Percentiles rank a stretch among this genome's conserved stretches.
Evolutionary conservation across 2,113 vertebrate species (phyloP).

Genomic region (human (Homo sapiens)): GRCh38 chr22:31681501-31682000

Average conservation of each 20-base stretch:
- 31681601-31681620: conserved; percentile 66
- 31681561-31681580: conserved; percentile 68
- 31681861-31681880: conserved; percentile 56
- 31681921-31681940: conserved; percentile 26
- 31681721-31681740: conserved; percentile 20
- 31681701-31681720: conserved; percentile 45
- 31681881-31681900: conserved; percentile 23
- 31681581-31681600: conserved; percentile 73
- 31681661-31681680: not conserved
- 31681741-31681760: conserved; percentile 27
- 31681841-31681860: conserved; percentile 48
- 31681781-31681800: conserved; percentile 47
- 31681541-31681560: conserved; percentile 72
- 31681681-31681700: not conserved
- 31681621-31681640: conserved; percentile 26
- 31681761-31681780: conserved; percentile 1
- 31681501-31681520: conserved; percentile 77
- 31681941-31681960: conserved; percentile 37
- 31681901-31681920: conserved; percentile 61
- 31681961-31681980: conserved; percentile 65
- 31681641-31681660: not conserved
- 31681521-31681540: conserved; percentile 78
- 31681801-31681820: conserved; percentile 27
- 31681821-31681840: not conserved
- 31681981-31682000: conserved; percentile 7